Percentiles rank a stretch among this genome's conserved stretches.
These are phyloP conservation scores for Lagenorhynchus albirostris DNA, from an alignment of 2,113 vertebrate species.

Conservation along the genomic window DNA sequence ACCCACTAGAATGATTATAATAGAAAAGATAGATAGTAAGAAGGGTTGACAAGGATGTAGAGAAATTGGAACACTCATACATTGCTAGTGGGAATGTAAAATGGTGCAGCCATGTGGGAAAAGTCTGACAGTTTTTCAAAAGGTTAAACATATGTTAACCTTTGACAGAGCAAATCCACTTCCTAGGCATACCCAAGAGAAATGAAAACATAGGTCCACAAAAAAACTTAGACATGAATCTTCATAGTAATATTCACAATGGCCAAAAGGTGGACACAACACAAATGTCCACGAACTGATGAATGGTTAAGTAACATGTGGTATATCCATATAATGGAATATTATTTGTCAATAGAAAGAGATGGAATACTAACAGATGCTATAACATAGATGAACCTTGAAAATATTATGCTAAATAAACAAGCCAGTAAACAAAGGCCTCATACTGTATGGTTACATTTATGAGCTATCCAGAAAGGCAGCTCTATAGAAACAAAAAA, in stretches of 20 bases:
- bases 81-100: background rate
- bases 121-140: background rate
- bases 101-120: background rate
- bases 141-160: background rate
- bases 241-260: background rate
- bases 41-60: background rate
- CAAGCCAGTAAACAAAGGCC: background rate
- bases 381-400: background rate
- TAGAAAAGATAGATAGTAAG: background rate
- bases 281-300: background rate
- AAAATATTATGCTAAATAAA: background rate
- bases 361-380: background rate
- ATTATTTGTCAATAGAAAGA: background rate
- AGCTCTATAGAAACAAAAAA: background rate
- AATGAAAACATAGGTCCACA: background rate
- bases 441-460: background rate
- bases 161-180: background rate
- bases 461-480: background rate
- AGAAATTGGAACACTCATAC: background rate
- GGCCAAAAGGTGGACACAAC: background rate
- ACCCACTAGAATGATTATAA: background rate
- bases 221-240: background rate
- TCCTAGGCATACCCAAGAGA: background rate
- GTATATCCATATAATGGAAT: background rate
- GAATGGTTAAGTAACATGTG: background rate